Conservation (phyloP, 2,797 vertebrate species). For the Acrossocheilus fasciatus region DNA sequence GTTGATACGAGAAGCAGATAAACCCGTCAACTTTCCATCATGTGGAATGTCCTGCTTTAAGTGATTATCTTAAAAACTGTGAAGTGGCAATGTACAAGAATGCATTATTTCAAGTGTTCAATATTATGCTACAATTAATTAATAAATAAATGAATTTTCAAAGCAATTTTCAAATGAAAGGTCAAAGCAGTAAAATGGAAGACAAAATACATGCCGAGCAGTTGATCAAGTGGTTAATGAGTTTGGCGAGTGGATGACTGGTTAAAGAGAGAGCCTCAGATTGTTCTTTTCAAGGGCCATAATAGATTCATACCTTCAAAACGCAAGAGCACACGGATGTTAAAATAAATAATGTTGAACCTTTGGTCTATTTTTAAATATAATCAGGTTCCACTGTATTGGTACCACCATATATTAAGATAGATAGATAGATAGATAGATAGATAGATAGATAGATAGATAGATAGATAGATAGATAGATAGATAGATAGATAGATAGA, state of each 20-base stretch:
- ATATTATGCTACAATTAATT: neutral
- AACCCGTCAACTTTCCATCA: neutral
- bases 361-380: neutral
- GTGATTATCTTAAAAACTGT: neutral
- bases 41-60: neutral
- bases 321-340: neutral
- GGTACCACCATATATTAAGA: neutral
- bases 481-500: neutral
- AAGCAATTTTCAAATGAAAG: no score
- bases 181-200: neutral
- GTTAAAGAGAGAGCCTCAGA: neutral
- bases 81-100: neutral
- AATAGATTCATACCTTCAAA: neutral
- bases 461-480: no score
- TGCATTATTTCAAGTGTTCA: neutral
- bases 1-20: neutral
- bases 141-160: neutral
- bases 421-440: neutral
- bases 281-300: neutral
- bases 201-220: neutral
- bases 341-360: neutral
- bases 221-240: constrained; percentile 15
- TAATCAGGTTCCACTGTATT: neutral
- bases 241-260: neutral
- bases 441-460: no score